Conservation (phyloP, 2,113 vertebrate species). For the Poeciliopsis occidentalis region DNA sequence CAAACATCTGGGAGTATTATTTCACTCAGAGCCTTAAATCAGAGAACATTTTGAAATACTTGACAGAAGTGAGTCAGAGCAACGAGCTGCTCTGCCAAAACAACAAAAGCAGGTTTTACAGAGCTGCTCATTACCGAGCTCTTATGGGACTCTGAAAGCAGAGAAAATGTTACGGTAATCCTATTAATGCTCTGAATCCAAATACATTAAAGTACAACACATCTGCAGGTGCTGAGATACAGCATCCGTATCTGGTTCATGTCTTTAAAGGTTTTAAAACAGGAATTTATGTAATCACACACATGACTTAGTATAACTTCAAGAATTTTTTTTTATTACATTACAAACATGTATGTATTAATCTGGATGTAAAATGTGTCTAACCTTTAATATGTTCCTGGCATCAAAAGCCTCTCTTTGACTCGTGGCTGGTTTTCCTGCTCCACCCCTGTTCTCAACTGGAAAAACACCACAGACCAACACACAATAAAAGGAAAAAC, state of each 20-base stretch:
- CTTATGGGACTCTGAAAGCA: background rate
- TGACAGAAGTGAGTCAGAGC: background rate
- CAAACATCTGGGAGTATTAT: constrained; percentile 16
- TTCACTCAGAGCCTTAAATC: constrained; percentile 10
- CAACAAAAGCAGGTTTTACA: constrained; percentile 1
- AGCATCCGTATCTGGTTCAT: background rate
- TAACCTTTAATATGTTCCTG: constrained; percentile 92
- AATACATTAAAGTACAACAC: background rate
- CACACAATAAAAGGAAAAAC: constrained; percentile 4
- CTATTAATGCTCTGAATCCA: background rate
- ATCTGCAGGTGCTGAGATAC: background rate
- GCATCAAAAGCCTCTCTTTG: constrained; percentile 94
- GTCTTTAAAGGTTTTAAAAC: no score
- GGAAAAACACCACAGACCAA: constrained; percentile 63
- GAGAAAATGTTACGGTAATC: constrained; percentile 13
- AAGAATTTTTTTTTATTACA: background rate
- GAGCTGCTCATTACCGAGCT: constrained; percentile 4
- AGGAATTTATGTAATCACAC: no score
- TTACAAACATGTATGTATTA: background rate
- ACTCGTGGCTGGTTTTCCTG: constrained; percentile 81
- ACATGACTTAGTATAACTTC: no score
- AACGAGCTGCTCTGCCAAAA: constrained; percentile 3
- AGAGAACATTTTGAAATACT: constrained; percentile 8
- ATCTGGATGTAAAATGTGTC: constrained; percentile 38
- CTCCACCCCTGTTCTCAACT: constrained; percentile 84